Evolutionary conservation across 2,888 invertebrate species (phyloP).

Genomic region (Itoplectis maculator): DNA sequence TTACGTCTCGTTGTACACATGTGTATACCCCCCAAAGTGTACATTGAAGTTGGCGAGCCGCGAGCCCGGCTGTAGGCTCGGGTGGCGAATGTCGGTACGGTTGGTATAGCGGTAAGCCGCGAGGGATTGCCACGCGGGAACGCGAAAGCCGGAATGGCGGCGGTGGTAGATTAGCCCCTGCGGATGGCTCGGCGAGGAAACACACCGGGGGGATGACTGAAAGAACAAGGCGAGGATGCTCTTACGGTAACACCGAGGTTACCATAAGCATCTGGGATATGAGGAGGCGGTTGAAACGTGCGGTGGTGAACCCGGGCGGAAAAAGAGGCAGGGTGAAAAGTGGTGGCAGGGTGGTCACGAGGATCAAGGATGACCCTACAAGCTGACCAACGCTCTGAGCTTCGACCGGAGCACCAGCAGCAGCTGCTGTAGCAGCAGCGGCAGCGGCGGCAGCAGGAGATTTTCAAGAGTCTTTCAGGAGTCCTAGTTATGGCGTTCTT

Average conservation of each 20-base stretch:
- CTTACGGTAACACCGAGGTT: not conserved
- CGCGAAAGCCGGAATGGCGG: constrained; percentile 45
- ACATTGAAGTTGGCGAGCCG: constrained; percentile 41
- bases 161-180: constrained; percentile 53
- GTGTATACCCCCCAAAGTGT: constrained; percentile 49
- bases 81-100: not conserved
- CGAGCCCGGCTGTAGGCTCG: constrained; percentile 41
- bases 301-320: not conserved
- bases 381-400: constrained; percentile 32
- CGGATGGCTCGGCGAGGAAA: constrained; percentile 27
- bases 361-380: constrained; percentile 19
- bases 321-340: not conserved
- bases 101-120: constrained; percentile 53
- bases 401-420: not conserved
- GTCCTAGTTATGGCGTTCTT: constrained; percentile 70
- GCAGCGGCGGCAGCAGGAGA: constrained; percentile 32
- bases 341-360: constrained; percentile 28
- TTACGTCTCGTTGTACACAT: constrained; percentile 18
- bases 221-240: constrained; percentile 6
- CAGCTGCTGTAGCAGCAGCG: too few species aligned
- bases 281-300: not conserved
- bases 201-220: constrained; percentile 18
- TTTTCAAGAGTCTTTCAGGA: constrained; percentile 73
- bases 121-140: constrained; percentile 54
- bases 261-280: constrained; percentile 8